Percentiles rank a stretch among this genome's conserved stretches.
These are phyloP conservation scores for Apaloderma vittatum DNA, from an alignment of 2,113 vertebrate genomes.

Conservation along the genomic window DNA sequence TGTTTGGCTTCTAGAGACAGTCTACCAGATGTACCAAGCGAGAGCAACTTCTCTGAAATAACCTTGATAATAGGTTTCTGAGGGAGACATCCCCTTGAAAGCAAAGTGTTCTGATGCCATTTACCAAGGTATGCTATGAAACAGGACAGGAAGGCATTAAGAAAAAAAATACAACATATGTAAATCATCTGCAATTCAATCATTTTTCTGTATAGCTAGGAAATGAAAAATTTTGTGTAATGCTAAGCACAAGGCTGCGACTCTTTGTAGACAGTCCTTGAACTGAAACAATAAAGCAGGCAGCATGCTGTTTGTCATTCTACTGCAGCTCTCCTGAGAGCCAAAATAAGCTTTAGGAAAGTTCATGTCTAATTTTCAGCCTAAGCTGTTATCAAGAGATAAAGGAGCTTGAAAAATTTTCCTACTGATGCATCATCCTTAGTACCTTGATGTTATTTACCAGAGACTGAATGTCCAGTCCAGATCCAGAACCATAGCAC, in stretches of 20 bases:
- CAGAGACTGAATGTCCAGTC: not conserved
- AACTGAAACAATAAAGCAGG: conserved; percentile 52
- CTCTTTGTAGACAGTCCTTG: conserved; percentile 39
- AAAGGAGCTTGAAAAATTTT: not conserved
- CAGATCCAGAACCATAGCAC: not conserved
- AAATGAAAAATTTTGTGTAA: conserved; percentile 49
- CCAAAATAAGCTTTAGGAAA: conserved; percentile 29
- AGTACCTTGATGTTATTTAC: not conserved
- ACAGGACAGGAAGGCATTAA: not conserved
- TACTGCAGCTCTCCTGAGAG: not conserved
- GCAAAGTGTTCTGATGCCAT: not conserved
- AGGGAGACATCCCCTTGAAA: conserved; percentile 20
- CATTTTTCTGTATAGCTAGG: conserved; percentile 16
- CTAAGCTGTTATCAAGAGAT: not conserved
- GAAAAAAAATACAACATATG: conserved; percentile 28
- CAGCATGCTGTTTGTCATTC: not conserved
- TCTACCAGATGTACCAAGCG: not conserved
- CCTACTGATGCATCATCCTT: not conserved
- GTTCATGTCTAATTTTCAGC: conserved; percentile 19
- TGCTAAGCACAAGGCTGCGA: not conserved
- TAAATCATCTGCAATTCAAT: conserved; percentile 43
- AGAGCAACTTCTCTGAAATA: conserved; percentile 44
- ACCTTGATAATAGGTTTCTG: conserved; percentile 52
- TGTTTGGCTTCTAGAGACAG: conserved; percentile 14
- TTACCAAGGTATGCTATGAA: not conserved